phyloP scores from a whole-genome alignment of 1,140 invertebrate species.

The Micrasema longulum region DNA sequence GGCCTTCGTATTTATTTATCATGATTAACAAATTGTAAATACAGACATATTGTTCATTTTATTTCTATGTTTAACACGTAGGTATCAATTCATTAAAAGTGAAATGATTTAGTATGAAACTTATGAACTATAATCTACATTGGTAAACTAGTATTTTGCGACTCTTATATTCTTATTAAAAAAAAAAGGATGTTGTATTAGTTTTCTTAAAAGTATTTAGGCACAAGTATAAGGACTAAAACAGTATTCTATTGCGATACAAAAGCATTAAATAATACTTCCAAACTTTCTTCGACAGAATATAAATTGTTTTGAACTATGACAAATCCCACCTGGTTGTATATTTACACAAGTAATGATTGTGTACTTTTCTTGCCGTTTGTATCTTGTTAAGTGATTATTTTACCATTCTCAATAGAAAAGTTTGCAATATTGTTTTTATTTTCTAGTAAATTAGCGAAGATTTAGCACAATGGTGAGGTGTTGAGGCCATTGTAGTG shows the following conservation, averaged over 20 bases:
- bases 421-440: constrained; percentile 9
- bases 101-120: neutral
- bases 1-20: constrained; percentile 43
- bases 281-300: too few species aligned
- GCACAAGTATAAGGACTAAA: too few species aligned
- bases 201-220: too few species aligned
- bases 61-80: neutral
- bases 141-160: too few species aligned
- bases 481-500: neutral
- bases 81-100: too few species aligned
- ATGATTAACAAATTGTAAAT: constrained; percentile 26
- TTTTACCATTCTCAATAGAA: constrained; percentile 28
- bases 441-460: constrained; percentile 8
- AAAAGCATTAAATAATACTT: too few species aligned
- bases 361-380: neutral
- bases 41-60: constrained; percentile 3
- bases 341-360: neutral
- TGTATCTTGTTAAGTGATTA: neutral
- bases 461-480: neutral
- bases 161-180: too few species aligned
- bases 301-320: too few species aligned
- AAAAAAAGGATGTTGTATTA: too few species aligned
- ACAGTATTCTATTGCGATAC: too few species aligned
- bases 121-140: too few species aligned
- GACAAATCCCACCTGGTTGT: too few species aligned